phyloP scores from a whole-genome alignment of 2,113 vertebrate species.

The Hippocampus guttulatus region DNA sequence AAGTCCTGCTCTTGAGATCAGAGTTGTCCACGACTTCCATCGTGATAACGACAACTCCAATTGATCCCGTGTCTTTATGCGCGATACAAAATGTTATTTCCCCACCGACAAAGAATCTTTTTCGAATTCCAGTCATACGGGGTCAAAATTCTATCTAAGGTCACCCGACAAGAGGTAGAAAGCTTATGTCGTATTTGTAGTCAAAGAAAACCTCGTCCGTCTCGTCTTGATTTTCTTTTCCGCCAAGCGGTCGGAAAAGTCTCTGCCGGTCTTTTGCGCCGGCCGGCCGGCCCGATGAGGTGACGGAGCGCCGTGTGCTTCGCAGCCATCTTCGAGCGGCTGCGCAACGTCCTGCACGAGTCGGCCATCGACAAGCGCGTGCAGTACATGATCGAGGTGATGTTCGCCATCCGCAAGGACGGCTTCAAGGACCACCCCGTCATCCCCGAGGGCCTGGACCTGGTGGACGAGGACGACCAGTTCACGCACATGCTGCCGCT shows the following conservation, averaged over 20 bases:
- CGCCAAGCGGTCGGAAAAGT: no score
- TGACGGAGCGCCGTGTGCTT: background rate
- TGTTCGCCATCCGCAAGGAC: constrained; percentile 98
- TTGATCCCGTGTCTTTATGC: no score
- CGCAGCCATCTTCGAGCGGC: constrained; percentile 94
- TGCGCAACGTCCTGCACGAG: constrained; percentile 94
- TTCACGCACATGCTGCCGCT: constrained; percentile 98
- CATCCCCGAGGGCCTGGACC: constrained; percentile 86
- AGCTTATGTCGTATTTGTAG: no score
- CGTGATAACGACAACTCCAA: no score
- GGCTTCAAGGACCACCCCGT: constrained; percentile 97
- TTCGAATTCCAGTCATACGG: background rate
- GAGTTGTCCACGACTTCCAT: no score
- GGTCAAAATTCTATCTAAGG: no score
- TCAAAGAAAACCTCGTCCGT: no score
- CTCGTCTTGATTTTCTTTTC: no score
- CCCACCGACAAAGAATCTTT: background rate
- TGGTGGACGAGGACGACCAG: constrained; percentile 96
- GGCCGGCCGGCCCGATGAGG: background rate
- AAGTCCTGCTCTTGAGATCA: no score
- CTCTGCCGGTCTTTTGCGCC: no score
- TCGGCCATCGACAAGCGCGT: constrained; percentile 97
- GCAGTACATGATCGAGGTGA: constrained; percentile 99
- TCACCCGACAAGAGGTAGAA: no score
- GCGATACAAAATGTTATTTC: no score